Evolutionary conservation across 2,797 vertebrate genomes (phyloP).

Genomic region (Synanceia verrucosa): DNA sequence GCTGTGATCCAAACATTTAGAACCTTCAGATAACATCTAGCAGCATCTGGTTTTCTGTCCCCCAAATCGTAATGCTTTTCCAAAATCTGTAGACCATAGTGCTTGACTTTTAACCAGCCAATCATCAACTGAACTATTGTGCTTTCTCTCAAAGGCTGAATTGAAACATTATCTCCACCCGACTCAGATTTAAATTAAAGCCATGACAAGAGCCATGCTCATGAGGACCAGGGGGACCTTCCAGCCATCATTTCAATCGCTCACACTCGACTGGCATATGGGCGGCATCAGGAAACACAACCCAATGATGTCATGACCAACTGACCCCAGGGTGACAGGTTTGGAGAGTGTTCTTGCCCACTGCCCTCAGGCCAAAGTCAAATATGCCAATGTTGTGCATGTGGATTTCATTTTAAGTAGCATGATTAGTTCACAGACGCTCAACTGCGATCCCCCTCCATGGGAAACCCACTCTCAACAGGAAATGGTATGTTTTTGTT

Average conservation of each 20-base stretch:
- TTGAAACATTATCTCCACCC: slow-evolving; percentile 57
- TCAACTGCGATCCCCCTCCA: slow-evolving; percentile 40
- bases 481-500: slow-evolving; percentile 76
- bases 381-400: slow-evolving; percentile 68
- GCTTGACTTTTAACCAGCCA: slow-evolving; percentile 47
- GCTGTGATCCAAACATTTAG: slow-evolving; percentile 40
- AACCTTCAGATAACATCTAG: slow-evolving; percentile 55
- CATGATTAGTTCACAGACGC: slow-evolving; percentile 62
- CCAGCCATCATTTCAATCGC: slow-evolving; percentile 24
- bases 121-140: slow-evolving; percentile 49
- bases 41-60: slow-evolving; percentile 48
- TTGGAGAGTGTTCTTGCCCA: slow-evolving; percentile 53
- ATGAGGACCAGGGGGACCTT: slow-evolving; percentile 7
- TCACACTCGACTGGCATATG: slow-evolving; percentile 46
- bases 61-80: slow-evolving; percentile 28
- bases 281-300: slow-evolving; percentile 69
- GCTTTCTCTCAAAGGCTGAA: slow-evolving; percentile 53
- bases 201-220: slow-evolving; percentile 44
- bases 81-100: slow-evolving; percentile 33
- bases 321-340: slow-evolving; percentile 72
- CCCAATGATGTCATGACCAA: slow-evolving; percentile 65
- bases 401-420: slow-evolving; percentile 78
- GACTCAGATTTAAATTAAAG: slow-evolving; percentile 57
- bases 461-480: slow-evolving; percentile 58
- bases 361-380: slow-evolving; percentile 63